phyloP scores from a whole-genome alignment of 2,797 vertebrate species.

The Clarias pachynema region DNA sequence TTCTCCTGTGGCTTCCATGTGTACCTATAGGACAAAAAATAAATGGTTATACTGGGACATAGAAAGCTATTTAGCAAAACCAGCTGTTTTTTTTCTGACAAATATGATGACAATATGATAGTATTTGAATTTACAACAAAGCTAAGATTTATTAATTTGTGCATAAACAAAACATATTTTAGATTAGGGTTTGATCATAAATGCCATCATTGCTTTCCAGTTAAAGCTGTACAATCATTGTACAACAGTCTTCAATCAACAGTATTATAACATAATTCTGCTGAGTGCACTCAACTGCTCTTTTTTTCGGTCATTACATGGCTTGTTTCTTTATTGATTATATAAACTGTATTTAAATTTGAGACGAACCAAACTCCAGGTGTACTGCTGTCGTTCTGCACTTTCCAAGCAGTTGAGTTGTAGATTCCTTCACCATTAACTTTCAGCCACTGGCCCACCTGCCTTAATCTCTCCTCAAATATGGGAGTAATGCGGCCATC shows the following conservation, averaged over 20 bases:
- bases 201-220: background rate
- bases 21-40: constrained; percentile 78
- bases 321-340: background rate
- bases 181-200: background rate
- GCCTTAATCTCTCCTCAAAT: constrained; percentile 90
- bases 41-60: background rate
- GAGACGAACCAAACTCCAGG: constrained; percentile 82
- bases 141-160: background rate
- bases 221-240: background rate
- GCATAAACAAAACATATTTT: background rate
- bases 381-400: constrained; percentile 83
- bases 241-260: background rate
- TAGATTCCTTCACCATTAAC: constrained; percentile 92
- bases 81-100: background rate
- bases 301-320: background rate
- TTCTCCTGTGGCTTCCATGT: constrained; percentile 77
- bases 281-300: background rate
- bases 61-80: background rate
- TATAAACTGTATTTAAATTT: constrained; percentile 2
- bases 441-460: constrained; percentile 89
- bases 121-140: background rate
- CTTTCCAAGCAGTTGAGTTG: constrained; percentile 83
- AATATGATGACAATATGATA: background rate
- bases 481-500: constrained; percentile 86
- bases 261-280: background rate